Conservation (phyloP, 2,797 vertebrate species). For the Avahi laniger region DNA sequence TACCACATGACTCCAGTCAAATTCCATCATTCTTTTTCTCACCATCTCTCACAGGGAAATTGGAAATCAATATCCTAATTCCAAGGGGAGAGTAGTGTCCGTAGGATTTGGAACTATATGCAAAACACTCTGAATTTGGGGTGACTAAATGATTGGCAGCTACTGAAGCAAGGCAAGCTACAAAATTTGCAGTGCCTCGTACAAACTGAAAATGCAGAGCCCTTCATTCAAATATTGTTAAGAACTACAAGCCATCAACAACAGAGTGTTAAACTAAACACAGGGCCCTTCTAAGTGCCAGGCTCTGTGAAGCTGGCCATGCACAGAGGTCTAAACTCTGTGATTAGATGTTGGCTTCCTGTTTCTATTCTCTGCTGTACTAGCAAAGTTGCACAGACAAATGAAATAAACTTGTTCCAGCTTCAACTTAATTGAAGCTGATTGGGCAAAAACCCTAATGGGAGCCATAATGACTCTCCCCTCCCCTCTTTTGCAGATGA, state of each 20-base stretch:
- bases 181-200: neutral
- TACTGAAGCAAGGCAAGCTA: neutral
- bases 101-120: neutral
- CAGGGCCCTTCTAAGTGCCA: neutral
- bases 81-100: neutral
- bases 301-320: neutral
- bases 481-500: conserved; percentile 48
- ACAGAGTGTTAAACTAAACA: neutral
- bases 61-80: neutral
- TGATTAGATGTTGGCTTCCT: neutral
- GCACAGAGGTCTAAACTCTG: neutral
- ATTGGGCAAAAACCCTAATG: conserved; percentile 65
- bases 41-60: neutral
- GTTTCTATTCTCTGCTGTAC: neutral
- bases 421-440: conserved; percentile 73
- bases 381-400: conserved; percentile 47
- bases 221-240: neutral
- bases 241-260: neutral
- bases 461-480: conserved; percentile 47
- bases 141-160: neutral
- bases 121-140: neutral
- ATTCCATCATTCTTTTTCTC: neutral
- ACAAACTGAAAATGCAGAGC: neutral
- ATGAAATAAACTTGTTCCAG: conserved; percentile 63
- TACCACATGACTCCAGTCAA: neutral